These are phyloP conservation scores for Tipula helvola DNA, from an alignment of 2,888 invertebrate genomes.

Conservation along the genomic window DNA sequence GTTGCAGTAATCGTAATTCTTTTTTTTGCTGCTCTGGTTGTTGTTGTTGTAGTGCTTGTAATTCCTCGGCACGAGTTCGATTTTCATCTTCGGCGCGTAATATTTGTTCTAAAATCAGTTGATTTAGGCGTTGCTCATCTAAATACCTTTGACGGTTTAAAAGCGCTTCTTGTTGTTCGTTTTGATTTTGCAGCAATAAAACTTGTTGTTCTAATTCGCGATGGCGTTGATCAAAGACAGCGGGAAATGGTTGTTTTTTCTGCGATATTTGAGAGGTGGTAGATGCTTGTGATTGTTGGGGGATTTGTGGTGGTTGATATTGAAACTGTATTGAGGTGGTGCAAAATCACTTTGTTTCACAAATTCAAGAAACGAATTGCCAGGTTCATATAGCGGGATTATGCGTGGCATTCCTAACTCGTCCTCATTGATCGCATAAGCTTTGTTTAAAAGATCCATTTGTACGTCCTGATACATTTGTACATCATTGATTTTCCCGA, in stretches of 20 bases:
- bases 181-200: constrained; percentile 49
- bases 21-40: too few relatives aligned
- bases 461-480: too few relatives aligned
- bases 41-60: constrained; percentile 21
- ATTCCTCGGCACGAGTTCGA: constrained; percentile 32
- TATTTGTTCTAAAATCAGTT: constrained; percentile 25
- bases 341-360: constrained; percentile 10
- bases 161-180: constrained; percentile 55
- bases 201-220: constrained; percentile 57
- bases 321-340: constrained; percentile 19
- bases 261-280: not conserved
- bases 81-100: constrained; percentile 19
- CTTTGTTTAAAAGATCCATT: constrained; percentile 69
- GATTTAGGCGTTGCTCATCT: constrained; percentile 36
- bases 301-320: constrained; percentile 35
- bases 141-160: constrained; percentile 50
- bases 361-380: constrained; percentile 6
- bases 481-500: constrained; percentile 55
- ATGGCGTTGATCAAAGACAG: constrained; percentile 50
- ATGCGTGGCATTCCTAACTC: constrained; percentile 66
- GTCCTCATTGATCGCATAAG: constrained; percentile 76
- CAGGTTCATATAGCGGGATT: constrained; percentile 52
- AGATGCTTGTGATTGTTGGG: constrained; percentile 21
- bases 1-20: constrained; percentile 18
- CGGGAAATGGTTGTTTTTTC: not conserved